Conservation (phyloP, 2,888 invertebrate genomes). For the Balanococcus diminutus region DNA sequence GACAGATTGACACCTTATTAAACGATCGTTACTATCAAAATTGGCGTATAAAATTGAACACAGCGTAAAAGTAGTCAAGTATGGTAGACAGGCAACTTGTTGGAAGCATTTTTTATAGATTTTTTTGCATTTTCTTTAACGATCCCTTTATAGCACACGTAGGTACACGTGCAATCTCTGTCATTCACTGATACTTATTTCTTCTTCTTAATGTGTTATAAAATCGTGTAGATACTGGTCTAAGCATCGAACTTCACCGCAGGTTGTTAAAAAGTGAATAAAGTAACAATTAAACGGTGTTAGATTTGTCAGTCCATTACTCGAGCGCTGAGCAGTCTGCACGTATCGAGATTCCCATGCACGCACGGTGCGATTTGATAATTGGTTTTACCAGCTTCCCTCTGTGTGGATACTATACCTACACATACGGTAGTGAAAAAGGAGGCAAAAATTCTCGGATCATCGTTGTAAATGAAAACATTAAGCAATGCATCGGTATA, state of each 20-base stretch:
- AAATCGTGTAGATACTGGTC: neutral
- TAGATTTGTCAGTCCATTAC: conserved; percentile 1
- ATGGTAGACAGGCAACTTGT: no score
- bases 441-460: conserved; percentile 3
- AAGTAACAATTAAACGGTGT: neutral
- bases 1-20: no score
- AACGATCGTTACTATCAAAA: no score
- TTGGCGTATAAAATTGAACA: no score
- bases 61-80: no score
- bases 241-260: neutral
- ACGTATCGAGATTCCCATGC: neutral
- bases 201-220: neutral
- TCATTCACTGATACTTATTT: neutral
- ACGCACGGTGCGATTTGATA: conserved; percentile 4
- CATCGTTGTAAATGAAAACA: conserved; percentile 42
- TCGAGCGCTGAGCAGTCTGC: neutral
- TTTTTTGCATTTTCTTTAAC: neutral
- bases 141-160: neutral
- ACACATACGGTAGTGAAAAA: neutral
- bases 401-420: neutral
- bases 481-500: conserved; percentile 13
- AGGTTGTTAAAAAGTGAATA: neutral
- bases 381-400: conserved; percentile 22
- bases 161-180: neutral
- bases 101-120: neutral